phyloP scores from a whole-genome alignment of 2,797 vertebrate genomes.

The Phrynocephalus forsythii region DNA sequence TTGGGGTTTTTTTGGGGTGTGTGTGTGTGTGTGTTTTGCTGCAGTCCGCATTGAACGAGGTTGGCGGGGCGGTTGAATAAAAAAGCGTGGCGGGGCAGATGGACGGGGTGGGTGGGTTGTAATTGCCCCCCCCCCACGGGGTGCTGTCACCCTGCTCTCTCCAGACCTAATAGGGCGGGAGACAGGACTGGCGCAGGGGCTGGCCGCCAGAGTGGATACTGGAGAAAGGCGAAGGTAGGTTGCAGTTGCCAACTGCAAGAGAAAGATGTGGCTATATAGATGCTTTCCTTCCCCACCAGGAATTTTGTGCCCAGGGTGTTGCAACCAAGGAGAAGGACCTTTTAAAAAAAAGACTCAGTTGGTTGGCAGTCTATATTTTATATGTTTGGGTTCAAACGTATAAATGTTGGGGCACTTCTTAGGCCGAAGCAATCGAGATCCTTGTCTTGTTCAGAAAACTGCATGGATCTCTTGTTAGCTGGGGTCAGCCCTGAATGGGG shows the following conservation, averaged over 20 bases:
- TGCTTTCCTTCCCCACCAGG: slow-evolving; percentile 3
- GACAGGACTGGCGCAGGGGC: slow-evolving; percentile 41
- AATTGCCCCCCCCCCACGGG: slow-evolving; percentile 45
- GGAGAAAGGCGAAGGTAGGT: slow-evolving; percentile 37
- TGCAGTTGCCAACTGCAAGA: slow-evolving; percentile 22
- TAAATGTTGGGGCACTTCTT: not conserved
- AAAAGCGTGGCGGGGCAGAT: slow-evolving; percentile 49
- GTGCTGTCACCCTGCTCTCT: slow-evolving; percentile 49
- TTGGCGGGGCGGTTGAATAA: slow-evolving; percentile 42
- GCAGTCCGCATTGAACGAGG: slow-evolving; percentile 45
- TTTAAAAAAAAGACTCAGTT: slow-evolving; percentile 1
- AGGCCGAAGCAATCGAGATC: not conserved
- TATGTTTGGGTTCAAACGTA: not conserved
- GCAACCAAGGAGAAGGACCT: slow-evolving; percentile 26
- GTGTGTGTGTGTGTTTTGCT: not conserved
- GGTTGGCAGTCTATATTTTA: slow-evolving; percentile 14
- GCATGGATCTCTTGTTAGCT: slow-evolving; percentile 44
- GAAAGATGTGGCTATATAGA: not conserved
- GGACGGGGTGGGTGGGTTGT: slow-evolving; percentile 53
- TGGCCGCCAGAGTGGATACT: slow-evolving; percentile 20
- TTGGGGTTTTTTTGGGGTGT: not conserved
- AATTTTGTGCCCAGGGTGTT: slow-evolving; percentile 19
- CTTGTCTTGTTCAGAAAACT: not conserved
- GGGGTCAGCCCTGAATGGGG: slow-evolving; percentile 42
- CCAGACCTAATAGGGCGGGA: slow-evolving; percentile 42